A percentile compares a stretch with the other conserved stretches of the same genome.
Evolutionary conservation across 2,113 vertebrate species (phyloP).

Genomic region (Bothrops jararaca): DNA sequence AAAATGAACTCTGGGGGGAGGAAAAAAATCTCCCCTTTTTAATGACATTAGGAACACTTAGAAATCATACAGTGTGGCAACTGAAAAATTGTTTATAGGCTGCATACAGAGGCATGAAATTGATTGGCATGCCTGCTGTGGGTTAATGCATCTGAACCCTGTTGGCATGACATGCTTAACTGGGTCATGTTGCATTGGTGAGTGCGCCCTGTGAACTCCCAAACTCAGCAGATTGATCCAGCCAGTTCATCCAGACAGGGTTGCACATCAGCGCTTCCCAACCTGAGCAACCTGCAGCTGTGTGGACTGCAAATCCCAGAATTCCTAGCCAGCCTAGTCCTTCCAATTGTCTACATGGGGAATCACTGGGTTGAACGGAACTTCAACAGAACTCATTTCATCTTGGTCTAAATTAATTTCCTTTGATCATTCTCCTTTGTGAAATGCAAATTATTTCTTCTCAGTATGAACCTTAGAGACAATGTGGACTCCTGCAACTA

Average conservation of each 20-base stretch:
- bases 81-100: background rate
- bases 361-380: background rate
- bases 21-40: background rate
- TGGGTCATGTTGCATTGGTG: background rate
- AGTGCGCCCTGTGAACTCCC: background rate
- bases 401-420: background rate
- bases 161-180: background rate
- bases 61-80: background rate
- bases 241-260: background rate
- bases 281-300: background rate
- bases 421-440: background rate
- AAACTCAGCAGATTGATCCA: background rate
- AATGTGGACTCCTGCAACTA: background rate
- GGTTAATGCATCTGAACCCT: background rate
- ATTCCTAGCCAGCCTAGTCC: background rate
- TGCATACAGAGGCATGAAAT: background rate
- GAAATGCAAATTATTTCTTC: background rate
- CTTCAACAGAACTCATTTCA: background rate
- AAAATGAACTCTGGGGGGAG: slow-evolving; percentile 13
- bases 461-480: background rate
- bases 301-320: background rate
- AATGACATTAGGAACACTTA: slow-evolving; percentile 8
- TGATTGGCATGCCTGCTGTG: background rate
- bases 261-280: background rate
- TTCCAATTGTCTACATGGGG: background rate